Evolutionary conservation across 2,113 vertebrate species (phyloP), one percentile per base, ranked within the genome.

Genomic region (Larimichthys crocea): DNA sequence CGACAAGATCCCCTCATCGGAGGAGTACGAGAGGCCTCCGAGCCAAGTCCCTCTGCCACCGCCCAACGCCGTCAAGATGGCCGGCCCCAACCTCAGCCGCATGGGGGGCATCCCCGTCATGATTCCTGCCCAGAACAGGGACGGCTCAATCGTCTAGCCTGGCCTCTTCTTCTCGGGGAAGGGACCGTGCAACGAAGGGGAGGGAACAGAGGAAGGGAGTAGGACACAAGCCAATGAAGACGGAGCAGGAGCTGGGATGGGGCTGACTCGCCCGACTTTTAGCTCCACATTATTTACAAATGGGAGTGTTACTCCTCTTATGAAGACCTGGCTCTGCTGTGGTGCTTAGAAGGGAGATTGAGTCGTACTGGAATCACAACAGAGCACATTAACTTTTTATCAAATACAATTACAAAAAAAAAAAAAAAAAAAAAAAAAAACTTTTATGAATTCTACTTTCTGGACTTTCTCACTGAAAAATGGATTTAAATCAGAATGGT

Each of bases 91-190:
- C 94, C 96, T 99, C 87, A 99, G 96, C 89, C 97, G 98, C 93
- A 99, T 99, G 98, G 98, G 98, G 65, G 98, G 93, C 65, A 95
- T 99, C 86, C 95, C 98, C 0, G 98, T 99, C 93, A 99, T 99
- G 98, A 96, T 98, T 78, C 97, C 98, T 63, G 98, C 98, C 64
- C 98, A 99, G 93, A 98, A 96, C 95, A 96, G 97, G 94, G 98
- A 99, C 72, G 98, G 98, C 80, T 99, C 97, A 0, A 98, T 99
- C 78, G 98, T 99, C 82, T 99, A 98, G 94, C 66, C 15, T 5
- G 26, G 61, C 62, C 63, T 56, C 63, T 63, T 83, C 66, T 40
- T 0, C 24, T 24, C 24, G 24, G 6, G 11, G 52, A 81, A 63
- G 74, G 78, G 70, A 71, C 56, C 3, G 22, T 62, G 70, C 50